Evolutionary conservation across 2,113 vertebrate species (phyloP).

Genomic region (Dissostichus mawsoni): DNA sequence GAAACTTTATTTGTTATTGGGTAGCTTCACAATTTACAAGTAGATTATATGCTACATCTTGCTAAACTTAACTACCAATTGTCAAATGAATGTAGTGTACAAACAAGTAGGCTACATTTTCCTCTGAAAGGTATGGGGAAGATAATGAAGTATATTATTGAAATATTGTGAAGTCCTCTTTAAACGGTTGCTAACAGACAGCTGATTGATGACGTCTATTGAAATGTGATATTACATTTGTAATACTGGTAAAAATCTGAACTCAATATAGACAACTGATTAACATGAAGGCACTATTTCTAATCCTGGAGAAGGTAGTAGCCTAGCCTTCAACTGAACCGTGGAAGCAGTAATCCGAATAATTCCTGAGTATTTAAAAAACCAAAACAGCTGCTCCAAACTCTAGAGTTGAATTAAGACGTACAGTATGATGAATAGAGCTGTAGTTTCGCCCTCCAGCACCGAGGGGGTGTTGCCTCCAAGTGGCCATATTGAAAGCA

Average conservation of each 20-base stretch:
- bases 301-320: no score
- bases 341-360: not conserved
- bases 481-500: slow-evolving; percentile 90
- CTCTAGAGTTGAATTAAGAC: not conserved
- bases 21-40: not conserved
- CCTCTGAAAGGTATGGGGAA: not conserved
- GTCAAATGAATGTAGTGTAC: not conserved
- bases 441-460: slow-evolving; percentile 67
- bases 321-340: not conserved
- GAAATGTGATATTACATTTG: not conserved
- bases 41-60: not conserved
- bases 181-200: slow-evolving; percentile 6
- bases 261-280: not conserved
- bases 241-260: not conserved
- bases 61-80: not conserved
- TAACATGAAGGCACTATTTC: not conserved
- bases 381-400: not conserved
- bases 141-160: not conserved
- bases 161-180: no score
- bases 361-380: not conserved
- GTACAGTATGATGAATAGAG: no score
- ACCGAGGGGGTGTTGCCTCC: slow-evolving; percentile 88
- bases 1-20: not conserved
- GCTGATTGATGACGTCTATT: not conserved
- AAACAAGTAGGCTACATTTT: not conserved